Evolutionary conservation across 1,140 invertebrate genomes (phyloP), one percentile per base, ranked within the genome.

Genomic region (Hesperophylax magnus): DNA sequence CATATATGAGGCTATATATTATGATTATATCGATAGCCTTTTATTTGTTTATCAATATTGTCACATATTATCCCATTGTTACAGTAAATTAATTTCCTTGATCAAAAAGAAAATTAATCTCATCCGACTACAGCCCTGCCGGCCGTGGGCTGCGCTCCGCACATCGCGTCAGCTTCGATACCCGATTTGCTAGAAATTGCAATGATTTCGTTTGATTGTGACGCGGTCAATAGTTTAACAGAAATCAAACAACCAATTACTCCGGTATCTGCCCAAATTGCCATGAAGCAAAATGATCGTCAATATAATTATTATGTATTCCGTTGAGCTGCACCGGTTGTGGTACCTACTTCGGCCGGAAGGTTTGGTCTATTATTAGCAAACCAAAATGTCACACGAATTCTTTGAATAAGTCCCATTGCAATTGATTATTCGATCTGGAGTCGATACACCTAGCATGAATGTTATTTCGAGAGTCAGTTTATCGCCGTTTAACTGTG

Each of bases 351-450:
- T 71, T 52, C 67, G 34, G 67, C 20, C n/a, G 9, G 39, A 18
- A 71, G 67, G 31, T 20, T 20, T 39, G 14, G 34, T 71, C 39
- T 71, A 71, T 71, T 52, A 71, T 71, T 71, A 71, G 11, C 39
- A 39, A 71, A 71, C 39, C 67, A n/a, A 71, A 71, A 71, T 52
- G 39, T 71, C 67, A 52, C 34, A n/a, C 63, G 34, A 71, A n/a
- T 71, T 39, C n/a, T 20, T 71, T 67, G 17, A 58, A 58, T 1
- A 47, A 11, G 56, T 22, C 56, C 56, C 56, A 58, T 58, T 58
- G 56, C 56, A 1, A n/a, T 58, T n/a, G 56, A n/a, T 6, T 58
- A 58, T 58, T 22, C n/a, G 20, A 58, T 58, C 20, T 18, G 56
- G 2, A 18, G 20, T 58, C 20, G n/a, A 22, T 58, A 22, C 7